Evolutionary conservation across 2,888 invertebrate species (phyloP), one percentile per base, ranked within the genome.

Genomic region (Rotaria macrura): DNA sequence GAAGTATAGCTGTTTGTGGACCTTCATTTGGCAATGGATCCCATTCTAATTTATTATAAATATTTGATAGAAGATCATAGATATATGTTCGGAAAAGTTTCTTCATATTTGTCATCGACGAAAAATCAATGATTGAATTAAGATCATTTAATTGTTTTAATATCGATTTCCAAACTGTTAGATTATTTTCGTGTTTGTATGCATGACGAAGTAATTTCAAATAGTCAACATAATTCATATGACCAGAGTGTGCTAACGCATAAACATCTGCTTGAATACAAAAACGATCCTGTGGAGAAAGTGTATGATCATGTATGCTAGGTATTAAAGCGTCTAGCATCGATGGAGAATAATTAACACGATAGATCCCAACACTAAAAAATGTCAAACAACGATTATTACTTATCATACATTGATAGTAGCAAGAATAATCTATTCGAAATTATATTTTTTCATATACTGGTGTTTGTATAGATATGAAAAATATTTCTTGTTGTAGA

Each of bases 1-100:
- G 38, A 25, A 79, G 43, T 43, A 79, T 79, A 43, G 74, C 40
- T 23, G 74, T 9, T 79, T 79, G 74, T 43, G 74, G 43, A 79
- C 74, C 74, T 79, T 79, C 74, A 43, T 79, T 79, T 43, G 74
- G 74, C 12, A 40, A 43, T 12, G 74, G 74, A 79, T 79, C 74
- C 74, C 74, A 79, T 79, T 34, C 17, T 79, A 79, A 43, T 79
- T 79, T 79, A 10, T 2, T 2, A 79, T 79, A 43, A 0, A 79
- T 79, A 43, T 79, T 23, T 3, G 74, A 79, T 79, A 79, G 10
- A 43, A 79, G 10, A 40, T 79, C 74, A 43, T 23, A 43, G 2
- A 79, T 10, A 43, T 25, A 79, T 40, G 6, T 23, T 79, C 38
- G 23, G n/a, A 43, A 79, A 43, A 79, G 43, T 25, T 79, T 43